Evolutionary conservation across 2,113 vertebrate species (phyloP), one percentile per base, ranked within the genome.

Genomic region (Cnemophilus loriae): DNA sequence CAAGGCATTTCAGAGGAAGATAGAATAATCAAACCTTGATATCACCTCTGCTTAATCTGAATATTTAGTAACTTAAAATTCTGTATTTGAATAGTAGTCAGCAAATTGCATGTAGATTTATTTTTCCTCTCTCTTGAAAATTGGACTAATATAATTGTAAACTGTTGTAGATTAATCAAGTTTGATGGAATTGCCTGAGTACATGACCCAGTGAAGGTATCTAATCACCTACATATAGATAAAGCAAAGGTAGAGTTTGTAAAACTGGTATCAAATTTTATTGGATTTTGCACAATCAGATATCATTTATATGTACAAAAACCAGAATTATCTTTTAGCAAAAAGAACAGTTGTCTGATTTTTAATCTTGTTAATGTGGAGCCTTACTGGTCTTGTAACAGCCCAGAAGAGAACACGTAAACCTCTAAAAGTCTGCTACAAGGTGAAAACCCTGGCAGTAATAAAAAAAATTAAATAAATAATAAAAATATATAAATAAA

Each of bases 181-280:
- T 86, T 46, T 89, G 76, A 73, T 52, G 42, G 73, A 80, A 79
- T 75, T 91, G 33, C 23, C n/a, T 26, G 2, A 6, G n/a, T 81
- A 55, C 55, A 65, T 20, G 64, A 94, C 24, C 32, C 18, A 6
- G 47, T 83, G 32, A 81, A 94, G 15, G 7, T 92, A 53, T 87
- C 50, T 96, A 88, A 94, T 90, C 56, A 82, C 22, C 65, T 91
- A 60, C 22, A 67, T 24, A 35, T 8, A 84, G 42, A 81, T 33
- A 47, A 33, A 64, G 7, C 9, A 55, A 87, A 91, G 30, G 10
- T 19, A 37, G 24, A 50, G 32, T 91, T 77, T 78, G 33, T 41
- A 89, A 85, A 96, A 93, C 41, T 75, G 49, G 13, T 42, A 65
- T 69, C 37, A 67, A 46, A 77, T 97, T 94, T 93, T 90, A 89